Conservation (phyloP, 1,140 invertebrate species). For the Phthorimaea operculella region DNA sequence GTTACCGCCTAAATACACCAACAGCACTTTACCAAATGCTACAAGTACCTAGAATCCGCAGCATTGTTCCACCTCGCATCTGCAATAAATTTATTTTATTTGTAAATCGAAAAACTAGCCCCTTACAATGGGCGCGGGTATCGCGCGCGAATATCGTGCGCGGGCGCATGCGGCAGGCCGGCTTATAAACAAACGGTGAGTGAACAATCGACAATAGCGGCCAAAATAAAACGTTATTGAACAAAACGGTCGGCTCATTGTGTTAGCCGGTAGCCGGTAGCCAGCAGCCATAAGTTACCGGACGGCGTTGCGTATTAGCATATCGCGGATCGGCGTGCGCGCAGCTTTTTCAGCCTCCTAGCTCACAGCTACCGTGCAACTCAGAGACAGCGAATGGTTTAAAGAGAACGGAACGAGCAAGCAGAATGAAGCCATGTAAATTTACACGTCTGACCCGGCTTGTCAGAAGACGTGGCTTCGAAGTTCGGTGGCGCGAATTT, state of each 20-base stretch:
- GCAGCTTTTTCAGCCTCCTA: conserved; percentile 5
- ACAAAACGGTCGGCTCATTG: conserved; percentile 23
- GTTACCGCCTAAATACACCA: too few species aligned
- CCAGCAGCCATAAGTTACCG: conserved; percentile 38
- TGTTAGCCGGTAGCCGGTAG: conserved; percentile 10
- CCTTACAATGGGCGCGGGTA: conserved; percentile 3
- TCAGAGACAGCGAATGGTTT: too few species aligned
- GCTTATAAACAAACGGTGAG: conserved; percentile 13
- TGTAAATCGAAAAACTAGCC: too few species aligned
- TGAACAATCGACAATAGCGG: conserved; percentile 38
- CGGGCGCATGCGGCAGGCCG: not conserved
- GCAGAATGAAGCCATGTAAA: too few species aligned
- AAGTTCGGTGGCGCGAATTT: too few species aligned
- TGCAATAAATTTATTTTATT: too few species aligned
- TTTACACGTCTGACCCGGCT: too few species aligned
- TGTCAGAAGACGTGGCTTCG: too few species aligned
- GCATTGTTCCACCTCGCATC: too few species aligned
- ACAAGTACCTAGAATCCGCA: too few species aligned
- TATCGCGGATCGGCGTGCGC: conserved; percentile 42
- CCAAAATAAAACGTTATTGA: conserved; percentile 12
- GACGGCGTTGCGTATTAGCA: conserved; percentile 35
- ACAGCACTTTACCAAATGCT: too few species aligned
- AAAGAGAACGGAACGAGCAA: too few species aligned
- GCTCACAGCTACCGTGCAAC: conserved; percentile 7
- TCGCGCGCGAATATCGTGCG: not conserved